phyloP scores from a whole-genome alignment of 2,888 invertebrate species.

The Spisula solida region DNA sequence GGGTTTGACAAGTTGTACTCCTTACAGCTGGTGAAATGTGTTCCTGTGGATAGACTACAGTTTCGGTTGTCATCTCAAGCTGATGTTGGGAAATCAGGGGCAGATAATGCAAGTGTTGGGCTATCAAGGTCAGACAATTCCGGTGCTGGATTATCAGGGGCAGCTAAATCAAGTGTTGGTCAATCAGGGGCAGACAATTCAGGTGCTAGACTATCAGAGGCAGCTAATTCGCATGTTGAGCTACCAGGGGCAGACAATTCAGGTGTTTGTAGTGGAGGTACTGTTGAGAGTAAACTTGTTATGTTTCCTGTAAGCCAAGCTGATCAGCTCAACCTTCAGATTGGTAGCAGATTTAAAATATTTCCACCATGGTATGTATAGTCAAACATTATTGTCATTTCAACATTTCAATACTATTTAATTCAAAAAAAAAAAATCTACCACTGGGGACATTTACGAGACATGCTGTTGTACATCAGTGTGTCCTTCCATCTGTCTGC shows the following conservation, averaged over 20 bases:
- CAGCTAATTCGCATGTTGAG: no score
- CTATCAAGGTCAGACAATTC: no score
- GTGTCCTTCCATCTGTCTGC: no score
- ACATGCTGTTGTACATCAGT: no score
- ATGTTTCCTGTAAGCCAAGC: conserved; percentile 71
- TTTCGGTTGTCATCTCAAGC: neutral
- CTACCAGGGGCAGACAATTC: neutral
- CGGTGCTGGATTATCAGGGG: neutral
- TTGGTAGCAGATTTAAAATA: conserved; percentile 73
- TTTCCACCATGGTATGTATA: conserved; percentile 78
- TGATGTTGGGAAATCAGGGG: neutral
- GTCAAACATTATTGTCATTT: neutral
- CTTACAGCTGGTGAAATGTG: conserved; percentile 70
- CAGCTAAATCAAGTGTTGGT: neutral
- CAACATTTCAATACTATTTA: no score
- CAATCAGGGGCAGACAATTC: neutral
- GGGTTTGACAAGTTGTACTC: conserved; percentile 74
- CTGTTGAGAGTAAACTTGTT: conserved; percentile 52
- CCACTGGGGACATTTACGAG: no score
- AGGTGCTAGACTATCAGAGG: no score
- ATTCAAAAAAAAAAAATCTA: no score
- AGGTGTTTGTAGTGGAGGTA: no score
- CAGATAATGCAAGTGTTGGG: neutral
- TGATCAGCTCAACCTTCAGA: conserved; percentile 68
- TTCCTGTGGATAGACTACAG: conserved; percentile 19